Base-by-base conservation (phyloP, 2,888 invertebrate species). In the Sthenelais limicola region DNA sequence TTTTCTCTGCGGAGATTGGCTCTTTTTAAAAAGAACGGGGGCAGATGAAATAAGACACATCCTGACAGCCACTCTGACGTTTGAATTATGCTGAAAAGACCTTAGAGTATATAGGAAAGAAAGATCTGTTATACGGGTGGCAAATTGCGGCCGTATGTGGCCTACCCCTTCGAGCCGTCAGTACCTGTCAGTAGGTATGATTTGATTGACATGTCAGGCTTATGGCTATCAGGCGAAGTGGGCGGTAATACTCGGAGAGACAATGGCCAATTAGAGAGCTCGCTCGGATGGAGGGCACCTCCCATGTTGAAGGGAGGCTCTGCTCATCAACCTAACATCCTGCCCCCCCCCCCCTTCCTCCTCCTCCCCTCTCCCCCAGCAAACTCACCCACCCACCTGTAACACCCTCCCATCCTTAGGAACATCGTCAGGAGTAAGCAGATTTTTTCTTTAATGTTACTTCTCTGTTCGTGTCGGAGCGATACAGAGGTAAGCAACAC, bases 211-310 rank as follows among this genome's bases (percentile, higher is more conserved):
- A 70, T n/a, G 54, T 43, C 28, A 12, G 38, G 32, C 38, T 47
- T 56, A 51, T 52, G 33, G 69, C 47, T 69, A 69, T 52, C 69
- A 9, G 35, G 12, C 26, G 32, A 70, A 54, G 70, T 54, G 54
- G 70, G 70, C 56, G 70, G 70, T 70, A 52, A 70, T 52, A 51
- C 38, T 5, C 18, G 24, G 7, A 70, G 52, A 70, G 70, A 70
- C 70, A 70, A 70, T 54, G 43, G 70, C 70, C 54, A 70, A 70
- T 70, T 70, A 68, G 51, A 38, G 35, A 43, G n/a, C 62, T 24
- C 33, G 62, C 62, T 62, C 38, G 43, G n/a, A 62, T 24, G 48
- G 33, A 38, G 67, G 48, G 48, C 24, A 48, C 48, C 43, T 32
- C 33, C 56, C 56, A 21, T 56, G 32, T 32, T 62, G 38, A 12